phyloP scores from a whole-genome alignment of 2,888 invertebrate genomes.

The Dynastes hyllus region DNA sequence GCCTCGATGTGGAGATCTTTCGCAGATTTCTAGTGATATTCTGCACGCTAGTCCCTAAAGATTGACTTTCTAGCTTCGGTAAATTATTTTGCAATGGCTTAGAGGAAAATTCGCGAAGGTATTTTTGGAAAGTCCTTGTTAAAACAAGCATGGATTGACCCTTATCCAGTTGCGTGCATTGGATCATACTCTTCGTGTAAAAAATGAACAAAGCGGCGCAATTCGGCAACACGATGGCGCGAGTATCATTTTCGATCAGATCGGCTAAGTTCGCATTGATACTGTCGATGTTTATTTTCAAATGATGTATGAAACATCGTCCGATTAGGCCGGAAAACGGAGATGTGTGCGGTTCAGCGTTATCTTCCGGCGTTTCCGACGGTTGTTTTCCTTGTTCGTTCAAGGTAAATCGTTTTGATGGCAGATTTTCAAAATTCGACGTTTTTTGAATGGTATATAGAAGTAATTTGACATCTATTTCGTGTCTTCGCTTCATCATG shows the following conservation, averaged over 20 bases:
- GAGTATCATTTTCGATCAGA: constrained; percentile 81
- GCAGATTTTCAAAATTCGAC: constrained; percentile 90
- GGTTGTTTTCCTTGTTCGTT: constrained; percentile 62
- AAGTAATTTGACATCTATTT: constrained; percentile 95
- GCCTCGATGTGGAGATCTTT: constrained; percentile 83
- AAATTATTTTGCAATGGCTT: constrained; percentile 87
- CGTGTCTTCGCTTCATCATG: constrained; percentile 87
- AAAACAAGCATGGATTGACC: constrained; percentile 93
- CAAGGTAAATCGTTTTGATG: constrained; percentile 88
- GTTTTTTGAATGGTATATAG: constrained; percentile 97
- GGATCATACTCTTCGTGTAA: constrained; percentile 98
- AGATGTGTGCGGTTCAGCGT: constrained; percentile 63
- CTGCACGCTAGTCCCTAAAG: constrained; percentile 75
- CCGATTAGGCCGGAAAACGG: constrained; percentile 90
- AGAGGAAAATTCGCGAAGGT: constrained; percentile 91
- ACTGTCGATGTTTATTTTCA: constrained; percentile 96
- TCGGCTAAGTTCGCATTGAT: constrained; percentile 92
- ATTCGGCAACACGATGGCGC: constrained; percentile 84
- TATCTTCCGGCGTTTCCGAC: constrained; percentile 41
- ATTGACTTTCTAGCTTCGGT: constrained; percentile 77
- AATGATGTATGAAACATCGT: constrained; percentile 93
- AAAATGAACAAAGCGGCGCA: constrained; percentile 98
- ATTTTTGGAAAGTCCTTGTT: constrained; percentile 93
- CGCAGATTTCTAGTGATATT: constrained; percentile 80
- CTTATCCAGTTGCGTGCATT: constrained; percentile 94